phyloP scores from a whole-genome alignment of 2,888 invertebrate species.

The Drosophila diplacantha region DNA sequence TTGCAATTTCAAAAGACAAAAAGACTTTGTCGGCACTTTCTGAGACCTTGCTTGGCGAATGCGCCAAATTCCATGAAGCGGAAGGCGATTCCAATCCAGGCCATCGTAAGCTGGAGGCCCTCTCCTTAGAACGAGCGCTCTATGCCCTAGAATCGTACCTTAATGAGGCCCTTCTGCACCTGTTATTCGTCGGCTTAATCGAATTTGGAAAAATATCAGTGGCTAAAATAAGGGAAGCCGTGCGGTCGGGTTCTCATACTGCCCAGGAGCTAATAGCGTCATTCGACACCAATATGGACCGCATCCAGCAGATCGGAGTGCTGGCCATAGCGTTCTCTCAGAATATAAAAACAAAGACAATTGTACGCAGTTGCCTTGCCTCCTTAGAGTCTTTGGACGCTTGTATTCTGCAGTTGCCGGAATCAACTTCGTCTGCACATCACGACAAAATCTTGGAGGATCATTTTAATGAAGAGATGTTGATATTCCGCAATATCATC shows the following conservation, averaged over 20 bases:
- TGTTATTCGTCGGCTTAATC: constrained; percentile 67
- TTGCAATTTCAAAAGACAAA: constrained; percentile 71
- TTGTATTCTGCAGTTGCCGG: constrained; percentile 65
- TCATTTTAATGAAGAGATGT: constrained; percentile 74
- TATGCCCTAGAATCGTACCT: constrained; percentile 73
- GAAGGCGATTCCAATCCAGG: constrained; percentile 57
- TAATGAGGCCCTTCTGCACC: constrained; percentile 72
- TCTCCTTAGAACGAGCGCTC: constrained; percentile 71
- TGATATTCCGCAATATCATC: constrained; percentile 66
- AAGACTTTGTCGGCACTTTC: constrained; percentile 72
- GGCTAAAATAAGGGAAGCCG: constrained; percentile 53
- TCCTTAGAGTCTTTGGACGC: constrained; percentile 75
- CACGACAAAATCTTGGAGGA: constrained; percentile 73
- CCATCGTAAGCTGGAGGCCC: constrained; percentile 72
- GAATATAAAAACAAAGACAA: constrained; percentile 72
- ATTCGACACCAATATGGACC: constrained; percentile 75
- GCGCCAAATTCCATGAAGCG: constrained; percentile 69
- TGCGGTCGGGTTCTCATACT: constrained; percentile 27
- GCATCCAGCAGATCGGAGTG: constrained; percentile 75
- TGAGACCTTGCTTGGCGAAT: constrained; percentile 71
- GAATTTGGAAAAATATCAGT: constrained; percentile 68
- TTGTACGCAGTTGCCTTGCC: constrained; percentile 74
- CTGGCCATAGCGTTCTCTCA: constrained; percentile 74
- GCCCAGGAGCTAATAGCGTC: constrained; percentile 66
- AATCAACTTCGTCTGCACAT: constrained; percentile 22